Base-by-base conservation (phyloP, 2,888 invertebrate genomes). In the Gibbula magus region DNA sequence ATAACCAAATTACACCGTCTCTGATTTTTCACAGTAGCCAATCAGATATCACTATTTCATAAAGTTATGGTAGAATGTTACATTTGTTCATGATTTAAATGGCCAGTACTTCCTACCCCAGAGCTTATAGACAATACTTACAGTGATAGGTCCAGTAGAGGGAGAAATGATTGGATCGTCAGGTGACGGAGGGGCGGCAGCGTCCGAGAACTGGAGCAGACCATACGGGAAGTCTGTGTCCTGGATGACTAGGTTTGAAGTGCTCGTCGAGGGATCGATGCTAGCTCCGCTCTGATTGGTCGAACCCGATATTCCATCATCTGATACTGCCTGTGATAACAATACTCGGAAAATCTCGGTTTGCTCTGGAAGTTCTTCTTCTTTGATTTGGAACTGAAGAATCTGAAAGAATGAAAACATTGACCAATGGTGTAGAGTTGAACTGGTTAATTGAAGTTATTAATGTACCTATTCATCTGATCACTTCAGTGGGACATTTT, bases 231-330 rank as follows among this genome's bases (percentile, higher is more conserved):
- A 87, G 84, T 92, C 92, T 81, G 88, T 92, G 56, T 87, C 89
- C 13, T 80, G 78, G 32, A 92, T 85, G n/a, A 86, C 85, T 8
- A 92, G 83, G 2, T 73, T 84, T 29, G 85, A 86, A 3, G 29
- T 70, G 56, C 83, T 79, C 10, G 75, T 78, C 4, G 66, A 32
- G 16, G 82, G 84, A 76, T 91, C 87, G 18, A 92, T 88, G 79
- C 91, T 91, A 56, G 92, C 92, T 7, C 92, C 92, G 84, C 92
- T 92, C 2, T 87, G 88, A 79, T 89, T 85, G n/a, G 92, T 92
- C 22, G 87, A 86, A n/a, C 91, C 91, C 4, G 83, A 70, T 13
- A 83, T 32, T 2, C 89, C 90, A 82, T 91, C 91, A 39, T 84
- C 86, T 5, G 91, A 86, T 4, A 84, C 74, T 0, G 85, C 90